Evolutionary conservation across 1,140 invertebrate genomes (phyloP).

Genomic region (Belonocnema kinseyi): DNA sequence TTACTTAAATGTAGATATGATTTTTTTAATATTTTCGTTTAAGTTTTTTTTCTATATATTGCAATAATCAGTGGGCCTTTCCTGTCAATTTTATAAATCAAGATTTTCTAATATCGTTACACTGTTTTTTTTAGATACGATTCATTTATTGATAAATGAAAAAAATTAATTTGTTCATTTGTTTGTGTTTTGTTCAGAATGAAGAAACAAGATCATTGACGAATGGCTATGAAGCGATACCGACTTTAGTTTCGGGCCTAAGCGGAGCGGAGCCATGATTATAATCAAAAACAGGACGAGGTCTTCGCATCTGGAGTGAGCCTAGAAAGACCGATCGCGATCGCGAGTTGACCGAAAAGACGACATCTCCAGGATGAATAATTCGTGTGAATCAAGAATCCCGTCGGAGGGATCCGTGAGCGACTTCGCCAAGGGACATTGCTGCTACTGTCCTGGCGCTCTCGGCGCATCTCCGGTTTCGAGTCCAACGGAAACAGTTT

Average conservation of each 20-base stretch:
- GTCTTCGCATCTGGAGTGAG: constrained; percentile 1
- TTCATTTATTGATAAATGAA: too few species aligned
- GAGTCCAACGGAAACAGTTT: constrained; percentile 3
- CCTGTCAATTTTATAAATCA: too few species aligned
- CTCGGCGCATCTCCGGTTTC: background rate
- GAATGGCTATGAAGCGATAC: constrained; percentile 3
- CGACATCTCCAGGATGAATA: constrained; percentile 5
- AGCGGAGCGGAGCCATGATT: constrained; percentile 8
- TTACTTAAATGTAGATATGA: too few species aligned
- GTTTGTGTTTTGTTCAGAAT: background rate
- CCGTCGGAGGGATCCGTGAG: constrained; percentile 3
- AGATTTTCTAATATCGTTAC: too few species aligned
- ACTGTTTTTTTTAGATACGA: too few species aligned
- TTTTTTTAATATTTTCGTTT: too few species aligned
- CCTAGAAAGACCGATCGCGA: background rate
- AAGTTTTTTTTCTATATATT: too few species aligned
- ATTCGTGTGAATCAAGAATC: constrained; percentile 8
- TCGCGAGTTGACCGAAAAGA: background rate
- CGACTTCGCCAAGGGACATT: constrained; percentile 48
- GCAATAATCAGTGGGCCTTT: too few species aligned
- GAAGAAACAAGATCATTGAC: constrained; percentile 1
- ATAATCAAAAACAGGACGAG: background rate
- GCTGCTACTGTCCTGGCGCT: constrained; percentile 16
- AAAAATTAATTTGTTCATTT: too few species aligned
- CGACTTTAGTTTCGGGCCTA: background rate